These are phyloP conservation scores for Brachionus koreanus DNA, from an alignment of 1,140 invertebrate species.

Conservation along the genomic window DNA sequence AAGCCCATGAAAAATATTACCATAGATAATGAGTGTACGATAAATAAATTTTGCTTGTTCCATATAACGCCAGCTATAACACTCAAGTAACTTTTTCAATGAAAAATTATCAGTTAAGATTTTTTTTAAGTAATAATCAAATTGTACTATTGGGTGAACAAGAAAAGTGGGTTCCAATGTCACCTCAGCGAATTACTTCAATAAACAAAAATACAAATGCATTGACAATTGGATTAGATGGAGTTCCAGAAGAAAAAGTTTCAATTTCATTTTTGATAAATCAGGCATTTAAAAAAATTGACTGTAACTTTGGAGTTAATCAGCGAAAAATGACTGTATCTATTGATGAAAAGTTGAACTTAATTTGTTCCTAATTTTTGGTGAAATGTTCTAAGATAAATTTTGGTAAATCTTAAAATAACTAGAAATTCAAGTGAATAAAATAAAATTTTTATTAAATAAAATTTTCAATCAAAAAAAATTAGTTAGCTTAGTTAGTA, in stretches of 20 bases:
- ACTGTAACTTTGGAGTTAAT: neutral
- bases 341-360: neutral
- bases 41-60: conserved; percentile 22
- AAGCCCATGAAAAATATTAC: neutral
- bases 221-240: neutral
- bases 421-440: too few relatives aligned
- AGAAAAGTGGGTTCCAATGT: conserved; percentile 42
- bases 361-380: neutral
- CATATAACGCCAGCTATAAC: neutral
- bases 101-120: neutral
- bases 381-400: too few relatives aligned
- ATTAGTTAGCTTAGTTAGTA: too few relatives aligned
- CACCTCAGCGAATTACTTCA: conserved; percentile 2
- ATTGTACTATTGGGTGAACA: conserved; percentile 26
- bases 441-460: too few relatives aligned
- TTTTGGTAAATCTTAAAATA: too few relatives aligned
- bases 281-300: neutral
- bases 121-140: conserved; percentile 15
- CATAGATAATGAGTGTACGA: neutral
- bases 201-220: neutral
- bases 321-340: neutral
- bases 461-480: too few relatives aligned
- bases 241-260: neutral
- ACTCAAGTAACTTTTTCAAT: neutral
- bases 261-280: neutral